Evolutionary conservation across 1,140 invertebrate species (phyloP).

Genomic region (Brachionus angularis): DNA sequence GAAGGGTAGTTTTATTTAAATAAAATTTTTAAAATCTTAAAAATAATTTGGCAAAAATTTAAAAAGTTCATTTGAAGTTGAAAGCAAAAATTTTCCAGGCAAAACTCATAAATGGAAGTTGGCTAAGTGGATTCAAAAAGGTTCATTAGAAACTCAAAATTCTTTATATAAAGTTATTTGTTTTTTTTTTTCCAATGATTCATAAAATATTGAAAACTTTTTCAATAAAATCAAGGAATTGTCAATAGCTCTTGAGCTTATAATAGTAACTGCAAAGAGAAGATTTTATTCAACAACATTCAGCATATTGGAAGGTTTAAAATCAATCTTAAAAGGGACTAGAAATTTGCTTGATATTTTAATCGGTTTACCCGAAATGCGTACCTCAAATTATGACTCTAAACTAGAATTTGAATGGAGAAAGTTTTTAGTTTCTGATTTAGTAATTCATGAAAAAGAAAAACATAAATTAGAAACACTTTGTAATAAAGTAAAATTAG

Average conservation of each 20-base stretch:
- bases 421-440: background rate
- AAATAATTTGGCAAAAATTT: too few relatives aligned
- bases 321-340: background rate
- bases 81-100: background rate
- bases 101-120: slow-evolving; percentile 21
- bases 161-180: slow-evolving; percentile 8
- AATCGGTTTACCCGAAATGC: background rate
- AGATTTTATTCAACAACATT: background rate
- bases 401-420: background rate
- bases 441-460: background rate
- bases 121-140: slow-evolving; percentile 21
- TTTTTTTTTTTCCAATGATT: too few relatives aligned
- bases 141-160: background rate
- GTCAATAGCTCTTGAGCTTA: background rate
- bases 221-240: background rate
- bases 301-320: background rate
- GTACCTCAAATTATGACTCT: background rate
- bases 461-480: slow-evolving; percentile 11
- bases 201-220: too few relatives aligned
- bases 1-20: too few relatives aligned
- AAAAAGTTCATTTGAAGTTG: slow-evolving; percentile 23
- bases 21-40: too few relatives aligned
- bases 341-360: slow-evolving; percentile 13
- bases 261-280: slow-evolving; percentile 14
- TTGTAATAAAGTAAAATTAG: too few relatives aligned